Evolutionary conservation across 1,140 invertebrate genomes (phyloP), one percentile per base, ranked within the genome.

Genomic region (Steinernema khuongi): DNA sequence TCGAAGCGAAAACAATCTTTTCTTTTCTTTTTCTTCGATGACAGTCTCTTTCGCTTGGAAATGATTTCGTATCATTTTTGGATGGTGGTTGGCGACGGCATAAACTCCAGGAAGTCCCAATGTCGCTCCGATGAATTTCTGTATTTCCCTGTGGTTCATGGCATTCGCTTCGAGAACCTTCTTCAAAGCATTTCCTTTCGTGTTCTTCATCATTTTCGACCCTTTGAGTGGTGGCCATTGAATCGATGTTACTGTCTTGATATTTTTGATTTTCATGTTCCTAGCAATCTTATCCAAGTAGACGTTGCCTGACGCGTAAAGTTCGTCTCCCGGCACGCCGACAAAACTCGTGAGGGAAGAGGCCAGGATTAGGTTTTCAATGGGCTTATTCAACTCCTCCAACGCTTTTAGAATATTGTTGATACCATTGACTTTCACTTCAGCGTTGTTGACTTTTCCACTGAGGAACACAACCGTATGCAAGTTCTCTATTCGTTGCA

Each of bases 251-350:
- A 82, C 18, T 4, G 41, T 43, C 14, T 74, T 67, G 28, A 80
- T 60, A 18, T 29, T n/a, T 17, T n/a, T 17, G 7, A 28, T 26
- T 33, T 31, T 31, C 17, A 36, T 26, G n/a, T n/a, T n/a, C n/a
- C n/a, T 31, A 0, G 80, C 2, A 22, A 81, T 26, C n/a, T 41
- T 67, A 31, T 82, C 81, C 28, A 81, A 43, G 67, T 68, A 81
- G 19, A 29, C 69, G 36, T 82, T 82, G 31, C 77, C 80, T 60
- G 79, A 33, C 0, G 74, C 78, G 44, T 81, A 81, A 26, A 76
- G 72, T 11, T 26, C 44, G 41, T 67, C 75, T 22, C 75, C 74
- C 14, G 77, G 74, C 0, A 81, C 17, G 33, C 78, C 79, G 19
- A 77, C 14, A 19, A 67, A 31, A 2, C 44, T 67, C 32, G 76